Percentiles rank a stretch among this genome's conserved stretches.
phyloP scores from a whole-genome alignment of 2,888 invertebrate genomes.

The Xestia ashworthii region DNA sequence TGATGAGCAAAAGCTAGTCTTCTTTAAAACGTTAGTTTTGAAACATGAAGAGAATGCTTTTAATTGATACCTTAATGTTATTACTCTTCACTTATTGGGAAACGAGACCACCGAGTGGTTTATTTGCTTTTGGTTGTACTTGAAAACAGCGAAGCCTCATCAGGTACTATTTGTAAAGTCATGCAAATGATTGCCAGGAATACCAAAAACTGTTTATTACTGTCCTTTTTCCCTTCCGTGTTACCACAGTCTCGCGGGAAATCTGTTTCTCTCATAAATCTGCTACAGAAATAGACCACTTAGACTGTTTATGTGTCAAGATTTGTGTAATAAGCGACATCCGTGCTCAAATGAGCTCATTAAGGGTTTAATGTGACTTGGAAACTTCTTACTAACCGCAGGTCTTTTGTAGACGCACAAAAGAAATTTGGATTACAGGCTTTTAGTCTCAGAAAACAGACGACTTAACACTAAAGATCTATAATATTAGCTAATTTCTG shows the following conservation, averaged over 20 bases:
- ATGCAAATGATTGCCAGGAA: too few relatives aligned
- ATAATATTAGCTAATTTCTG: not conserved
- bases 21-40: too few relatives aligned
- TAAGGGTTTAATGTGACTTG: slow-evolving; percentile 2
- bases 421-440: not conserved
- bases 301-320: slow-evolving; percentile 1
- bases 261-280: not conserved
- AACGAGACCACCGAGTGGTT: not conserved
- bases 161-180: not conserved
- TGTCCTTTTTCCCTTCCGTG: not conserved
- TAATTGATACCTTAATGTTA: not conserved
- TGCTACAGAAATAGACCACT: not conserved
- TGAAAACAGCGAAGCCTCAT: not conserved
- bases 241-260: not conserved
- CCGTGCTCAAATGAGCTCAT: not conserved
- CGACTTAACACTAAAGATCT: not conserved
- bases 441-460: not conserved
- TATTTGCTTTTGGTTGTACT: not conserved
- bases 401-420: not conserved
- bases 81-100: not conserved
- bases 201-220: not conserved
- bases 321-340: not conserved
- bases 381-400: not conserved
- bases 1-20: too few relatives aligned
- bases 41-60: not conserved